Conservation (phyloP, 2,888 invertebrate species). For the Theretra japonica region DNA sequence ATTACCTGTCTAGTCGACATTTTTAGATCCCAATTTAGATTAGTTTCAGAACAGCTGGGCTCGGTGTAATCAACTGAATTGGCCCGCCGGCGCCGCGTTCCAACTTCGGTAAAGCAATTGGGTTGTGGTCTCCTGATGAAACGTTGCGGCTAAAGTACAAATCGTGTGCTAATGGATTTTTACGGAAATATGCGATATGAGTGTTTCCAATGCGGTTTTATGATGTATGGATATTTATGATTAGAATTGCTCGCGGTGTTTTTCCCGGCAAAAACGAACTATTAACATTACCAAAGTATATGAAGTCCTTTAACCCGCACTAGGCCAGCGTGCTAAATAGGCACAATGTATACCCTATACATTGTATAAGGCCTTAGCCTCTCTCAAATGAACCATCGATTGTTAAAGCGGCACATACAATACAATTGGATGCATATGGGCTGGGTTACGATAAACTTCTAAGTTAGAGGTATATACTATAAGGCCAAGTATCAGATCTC, state of each 20-base stretch:
- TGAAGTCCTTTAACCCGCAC: too few relatives aligned
- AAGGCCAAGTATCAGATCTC: too few relatives aligned
- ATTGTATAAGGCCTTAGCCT: too few relatives aligned
- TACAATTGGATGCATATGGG: too few relatives aligned
- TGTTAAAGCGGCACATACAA: too few relatives aligned
- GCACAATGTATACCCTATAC: too few relatives aligned
- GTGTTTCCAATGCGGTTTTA: too few relatives aligned
- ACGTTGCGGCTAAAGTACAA: not conserved
- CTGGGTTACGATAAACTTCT: too few relatives aligned
- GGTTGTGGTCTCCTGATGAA: constrained; percentile 9
- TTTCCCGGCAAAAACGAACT: not conserved
- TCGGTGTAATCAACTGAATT: constrained; percentile 18
- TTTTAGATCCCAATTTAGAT: constrained; percentile 19
- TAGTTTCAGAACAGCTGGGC: not conserved
- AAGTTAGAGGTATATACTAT: too few relatives aligned
- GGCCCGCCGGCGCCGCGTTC: not conserved
- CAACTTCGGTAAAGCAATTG: constrained; percentile 18
- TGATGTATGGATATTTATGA: too few relatives aligned
- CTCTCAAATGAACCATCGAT: too few relatives aligned
- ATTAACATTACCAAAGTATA: not conserved
- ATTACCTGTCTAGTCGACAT: constrained; percentile 9
- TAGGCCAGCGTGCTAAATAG: too few relatives aligned
- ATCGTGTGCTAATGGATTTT: constrained; percentile 4
- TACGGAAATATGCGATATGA: not conserved
- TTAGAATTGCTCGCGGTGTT: not conserved